These are phyloP conservation scores for Gouania willdenowi DNA, from an alignment of 2,797 vertebrate genomes.

Conservation along the genomic window DNA sequence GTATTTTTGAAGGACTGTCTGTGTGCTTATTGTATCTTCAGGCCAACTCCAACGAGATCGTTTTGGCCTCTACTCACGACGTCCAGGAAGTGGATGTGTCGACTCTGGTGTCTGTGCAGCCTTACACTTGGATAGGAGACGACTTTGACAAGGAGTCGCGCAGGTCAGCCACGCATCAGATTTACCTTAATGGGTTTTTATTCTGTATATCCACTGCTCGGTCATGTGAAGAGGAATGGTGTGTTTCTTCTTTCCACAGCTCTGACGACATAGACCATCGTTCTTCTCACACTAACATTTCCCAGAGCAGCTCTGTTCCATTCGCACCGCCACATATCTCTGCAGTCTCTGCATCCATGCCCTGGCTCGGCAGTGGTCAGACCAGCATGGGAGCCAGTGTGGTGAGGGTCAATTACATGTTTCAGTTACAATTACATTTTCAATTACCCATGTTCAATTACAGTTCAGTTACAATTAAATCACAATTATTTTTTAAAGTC, in stretches of 20 bases:
- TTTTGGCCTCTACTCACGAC: slow-evolving; percentile 95
- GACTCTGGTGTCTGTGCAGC: slow-evolving; percentile 86
- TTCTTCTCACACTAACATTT: slow-evolving; percentile 90
- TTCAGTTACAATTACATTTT: no score
- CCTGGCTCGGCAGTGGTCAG: slow-evolving; percentile 94
- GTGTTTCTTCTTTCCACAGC: slow-evolving; percentile 59
- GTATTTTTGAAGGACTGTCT: no score
- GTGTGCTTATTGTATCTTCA: slow-evolving; percentile 47
- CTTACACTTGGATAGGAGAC: slow-evolving; percentile 96
- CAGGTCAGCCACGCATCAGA: slow-evolving; percentile 74
- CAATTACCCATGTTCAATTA: no score
- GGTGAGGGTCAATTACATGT: no score
- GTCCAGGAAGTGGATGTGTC: slow-evolving; percentile 97
- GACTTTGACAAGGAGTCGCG: slow-evolving; percentile 95
- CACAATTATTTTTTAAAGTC: no score
- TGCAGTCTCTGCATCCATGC: slow-evolving; percentile 89
- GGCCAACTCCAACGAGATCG: slow-evolving; percentile 95
- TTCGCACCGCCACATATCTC: slow-evolving; percentile 82
- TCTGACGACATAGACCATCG: slow-evolving; percentile 92
- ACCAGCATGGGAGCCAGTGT: slow-evolving; percentile 95
- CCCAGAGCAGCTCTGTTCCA: slow-evolving; percentile 78
- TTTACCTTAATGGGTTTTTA: no score
- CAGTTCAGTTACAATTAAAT: no score
- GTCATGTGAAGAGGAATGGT: no score
- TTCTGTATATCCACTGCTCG: no score